Conservation (phyloP, 2,888 invertebrate species). For the Lottia gigantea region DNA sequence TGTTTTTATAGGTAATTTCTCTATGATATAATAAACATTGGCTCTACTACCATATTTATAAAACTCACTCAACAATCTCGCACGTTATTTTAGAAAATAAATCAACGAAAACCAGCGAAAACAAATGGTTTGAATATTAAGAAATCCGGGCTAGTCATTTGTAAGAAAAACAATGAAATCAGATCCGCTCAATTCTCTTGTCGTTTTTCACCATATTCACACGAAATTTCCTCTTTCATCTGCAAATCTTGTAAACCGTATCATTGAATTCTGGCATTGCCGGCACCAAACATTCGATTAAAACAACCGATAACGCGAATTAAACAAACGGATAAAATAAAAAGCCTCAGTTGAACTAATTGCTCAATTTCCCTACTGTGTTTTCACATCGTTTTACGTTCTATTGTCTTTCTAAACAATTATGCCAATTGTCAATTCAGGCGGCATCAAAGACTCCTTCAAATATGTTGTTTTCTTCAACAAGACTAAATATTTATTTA, state of each 20-base stretch:
- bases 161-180: not conserved
- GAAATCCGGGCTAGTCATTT: conserved; percentile 1
- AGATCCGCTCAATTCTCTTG: not conserved
- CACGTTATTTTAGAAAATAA: too few species aligned
- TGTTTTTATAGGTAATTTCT: too few species aligned
- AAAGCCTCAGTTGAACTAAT: not conserved
- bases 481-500: conserved; percentile 6
- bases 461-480: conserved; percentile 1
- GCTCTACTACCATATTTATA: too few species aligned
- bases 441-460: not conserved
- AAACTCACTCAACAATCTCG: too few species aligned
- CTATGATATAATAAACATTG: too few species aligned
- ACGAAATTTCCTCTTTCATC: too few species aligned
- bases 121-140: not conserved
- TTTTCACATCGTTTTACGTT: conserved; percentile 3
- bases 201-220: too few species aligned
- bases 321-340: not conserved
- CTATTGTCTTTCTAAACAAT: conserved; percentile 8
- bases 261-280: too few species aligned
- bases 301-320: not conserved
- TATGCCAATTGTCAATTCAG: not conserved
- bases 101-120: too few species aligned
- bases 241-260: too few species aligned
- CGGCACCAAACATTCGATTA: too few species aligned
- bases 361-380: conserved; percentile 7